Conservation (phyloP, 2,113 vertebrate genomes). For the Anseranas semipalmata region DNA sequence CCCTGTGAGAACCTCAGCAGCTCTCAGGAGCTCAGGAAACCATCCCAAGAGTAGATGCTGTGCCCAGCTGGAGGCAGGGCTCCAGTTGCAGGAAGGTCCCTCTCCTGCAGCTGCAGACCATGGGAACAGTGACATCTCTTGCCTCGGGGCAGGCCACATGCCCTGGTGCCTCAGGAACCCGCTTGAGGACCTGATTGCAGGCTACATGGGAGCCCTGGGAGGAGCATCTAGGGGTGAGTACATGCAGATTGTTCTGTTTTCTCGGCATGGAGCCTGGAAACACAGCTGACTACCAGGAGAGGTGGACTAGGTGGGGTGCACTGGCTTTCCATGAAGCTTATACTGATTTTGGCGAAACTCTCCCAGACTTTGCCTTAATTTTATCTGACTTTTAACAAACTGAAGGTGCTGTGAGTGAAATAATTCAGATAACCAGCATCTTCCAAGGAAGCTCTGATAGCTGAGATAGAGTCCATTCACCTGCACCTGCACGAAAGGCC, state of each 20-base stretch:
- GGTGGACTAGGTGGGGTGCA: background rate
- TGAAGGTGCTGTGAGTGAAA: background rate
- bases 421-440: background rate
- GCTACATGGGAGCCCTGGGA: background rate
- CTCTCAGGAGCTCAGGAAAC: background rate
- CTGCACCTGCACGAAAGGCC: accelerated
- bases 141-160: background rate
- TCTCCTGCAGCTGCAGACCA: background rate
- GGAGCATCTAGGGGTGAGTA: background rate
- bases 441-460: background rate
- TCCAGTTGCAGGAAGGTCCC: background rate
- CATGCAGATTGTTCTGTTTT: background rate
- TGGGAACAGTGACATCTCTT: background rate
- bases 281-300: background rate
- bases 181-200: background rate
- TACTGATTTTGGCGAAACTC: background rate
- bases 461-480: background rate
- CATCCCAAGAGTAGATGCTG: background rate
- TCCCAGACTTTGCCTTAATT: background rate
- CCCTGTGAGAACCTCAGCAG: background rate
- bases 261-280: background rate
- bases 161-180: background rate
- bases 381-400: background rate
- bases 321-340: background rate
- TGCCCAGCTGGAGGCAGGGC: background rate